Percentiles rank a stretch among this genome's conserved stretches.
phyloP scores from a whole-genome alignment of 1,140 invertebrate species.

The Tetramorium alpestre region DNA sequence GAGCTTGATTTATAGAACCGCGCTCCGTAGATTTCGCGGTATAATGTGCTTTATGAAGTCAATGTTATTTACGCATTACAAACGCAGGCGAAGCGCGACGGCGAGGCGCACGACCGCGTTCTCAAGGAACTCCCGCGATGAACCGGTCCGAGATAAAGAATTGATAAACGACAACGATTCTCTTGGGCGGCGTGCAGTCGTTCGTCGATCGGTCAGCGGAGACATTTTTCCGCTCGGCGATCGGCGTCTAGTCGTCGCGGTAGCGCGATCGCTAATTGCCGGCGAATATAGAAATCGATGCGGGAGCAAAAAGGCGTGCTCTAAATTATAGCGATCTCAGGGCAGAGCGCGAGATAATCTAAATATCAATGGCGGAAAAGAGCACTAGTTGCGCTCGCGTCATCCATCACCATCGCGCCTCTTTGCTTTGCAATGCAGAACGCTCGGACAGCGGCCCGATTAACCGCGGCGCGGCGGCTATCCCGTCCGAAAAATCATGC shows the following conservation, averaged over 20 bases:
- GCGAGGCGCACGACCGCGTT: slow-evolving; percentile 26
- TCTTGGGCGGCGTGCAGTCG: not conserved
- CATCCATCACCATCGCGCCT: slow-evolving; percentile 52
- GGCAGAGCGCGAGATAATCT: slow-evolving; percentile 33
- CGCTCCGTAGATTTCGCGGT: slow-evolving; percentile 61
- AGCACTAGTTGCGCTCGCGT: slow-evolving; percentile 24
- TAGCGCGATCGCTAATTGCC: slow-evolving; percentile 37
- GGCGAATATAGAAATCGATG: slow-evolving; percentile 34
- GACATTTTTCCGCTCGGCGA: slow-evolving; percentile 31
- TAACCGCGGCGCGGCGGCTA: not conserved
- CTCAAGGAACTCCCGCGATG: slow-evolving; percentile 41
- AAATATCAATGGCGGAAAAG: slow-evolving; percentile 59
- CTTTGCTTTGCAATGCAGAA: slow-evolving; percentile 39
- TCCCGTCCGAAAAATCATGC: slow-evolving; percentile 52
- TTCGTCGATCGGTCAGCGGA: not conserved
- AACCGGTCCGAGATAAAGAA: slow-evolving; percentile 65
- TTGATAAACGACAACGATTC: slow-evolving; percentile 49
- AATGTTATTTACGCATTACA: slow-evolving; percentile 60
- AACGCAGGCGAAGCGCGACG: slow-evolving; percentile 4
- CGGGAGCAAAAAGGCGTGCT: slow-evolving; percentile 12
- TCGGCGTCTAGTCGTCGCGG: not conserved
- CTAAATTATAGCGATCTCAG: slow-evolving; percentile 42
- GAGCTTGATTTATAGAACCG: slow-evolving; percentile 64
- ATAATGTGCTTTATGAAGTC: slow-evolving; percentile 65
- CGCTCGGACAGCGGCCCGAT: not conserved